Percentiles rank a stretch among this genome's conserved stretches.
Evolutionary conservation across 2,113 vertebrate species (phyloP).

Genomic region (Mohoua ochrocephala): DNA sequence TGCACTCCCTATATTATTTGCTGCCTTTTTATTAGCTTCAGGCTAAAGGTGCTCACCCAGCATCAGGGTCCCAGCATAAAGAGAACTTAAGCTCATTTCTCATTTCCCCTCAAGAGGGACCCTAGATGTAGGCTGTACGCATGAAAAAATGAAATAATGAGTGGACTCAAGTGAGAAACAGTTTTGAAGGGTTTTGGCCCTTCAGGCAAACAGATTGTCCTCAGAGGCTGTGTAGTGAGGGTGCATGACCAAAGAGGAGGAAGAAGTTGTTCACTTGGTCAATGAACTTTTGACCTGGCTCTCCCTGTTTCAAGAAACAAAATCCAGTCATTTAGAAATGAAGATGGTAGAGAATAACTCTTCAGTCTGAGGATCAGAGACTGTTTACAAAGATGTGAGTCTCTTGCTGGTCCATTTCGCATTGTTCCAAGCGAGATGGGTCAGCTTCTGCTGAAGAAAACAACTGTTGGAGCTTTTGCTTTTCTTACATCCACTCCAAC

Average conservation of each 20-base stretch:
- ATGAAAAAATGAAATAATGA: not conserved
- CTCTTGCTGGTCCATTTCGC: not conserved
- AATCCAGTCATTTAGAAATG: not conserved
- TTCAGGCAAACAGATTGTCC: not conserved
- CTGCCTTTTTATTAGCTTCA: not conserved
- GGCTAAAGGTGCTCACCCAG: not conserved
- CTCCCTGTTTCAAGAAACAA: not conserved
- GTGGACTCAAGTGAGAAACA: not conserved
- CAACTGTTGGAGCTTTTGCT: not conserved
- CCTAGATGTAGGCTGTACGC: not conserved
- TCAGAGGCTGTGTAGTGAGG: not conserved
- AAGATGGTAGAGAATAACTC: not conserved
- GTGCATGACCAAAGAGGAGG: not conserved
- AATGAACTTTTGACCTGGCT: not conserved
- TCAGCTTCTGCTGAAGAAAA: not conserved
- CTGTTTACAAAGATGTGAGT: not conserved
- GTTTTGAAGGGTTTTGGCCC: not conserved
- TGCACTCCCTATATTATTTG: not conserved
- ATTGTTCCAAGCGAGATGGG: not conserved
- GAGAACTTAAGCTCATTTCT: not conserved
- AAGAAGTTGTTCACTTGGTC: not conserved
- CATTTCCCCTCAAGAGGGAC: not conserved
- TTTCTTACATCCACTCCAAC: not conserved
- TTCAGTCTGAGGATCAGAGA: not conserved
- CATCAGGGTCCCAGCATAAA: not conserved